phyloP scores from a whole-genome alignment of 2,888 invertebrate genomes.

The Polyploca ridens region DNA sequence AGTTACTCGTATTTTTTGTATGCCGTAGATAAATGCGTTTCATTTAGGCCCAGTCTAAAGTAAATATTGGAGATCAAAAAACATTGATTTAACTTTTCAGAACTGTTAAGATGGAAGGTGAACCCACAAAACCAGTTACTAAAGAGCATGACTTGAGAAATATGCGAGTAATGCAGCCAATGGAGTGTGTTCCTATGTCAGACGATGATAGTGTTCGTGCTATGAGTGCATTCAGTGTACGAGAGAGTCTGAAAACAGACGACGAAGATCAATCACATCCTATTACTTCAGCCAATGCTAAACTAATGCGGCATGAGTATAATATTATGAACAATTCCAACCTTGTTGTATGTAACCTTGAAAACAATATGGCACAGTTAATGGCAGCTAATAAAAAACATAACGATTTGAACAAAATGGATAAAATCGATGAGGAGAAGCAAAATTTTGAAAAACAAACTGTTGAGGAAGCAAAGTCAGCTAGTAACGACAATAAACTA shows the following conservation, averaged over 20 bases:
- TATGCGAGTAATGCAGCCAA: constrained; percentile 66
- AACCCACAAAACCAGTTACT: constrained; percentile 55
- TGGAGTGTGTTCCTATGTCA: constrained; percentile 77
- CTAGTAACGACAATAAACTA: constrained; percentile 38
- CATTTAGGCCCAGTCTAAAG: not conserved
- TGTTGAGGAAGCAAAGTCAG: constrained; percentile 38
- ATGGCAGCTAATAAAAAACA: constrained; percentile 70
- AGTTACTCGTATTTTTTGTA: no score
- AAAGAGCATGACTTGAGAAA: constrained; percentile 74
- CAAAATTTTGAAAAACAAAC: constrained; percentile 46
- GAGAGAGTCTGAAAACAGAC: constrained; percentile 80
- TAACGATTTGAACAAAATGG: constrained; percentile 65
- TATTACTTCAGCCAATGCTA: constrained; percentile 76
- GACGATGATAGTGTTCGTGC: constrained; percentile 81
- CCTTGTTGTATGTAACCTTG: constrained; percentile 77
- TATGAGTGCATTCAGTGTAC: constrained; percentile 77
- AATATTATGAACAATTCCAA: constrained; percentile 80
- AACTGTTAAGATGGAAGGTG: constrained; percentile 52
- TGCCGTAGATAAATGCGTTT: no score
- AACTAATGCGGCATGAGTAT: constrained; percentile 75
- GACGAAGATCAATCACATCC: constrained; percentile 79
- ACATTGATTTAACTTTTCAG: constrained; percentile 33
- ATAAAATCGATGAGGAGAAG: constrained; percentile 77
- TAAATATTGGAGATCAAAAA: not conserved
- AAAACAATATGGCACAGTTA: constrained; percentile 79